Evolutionary conservation across 2,113 vertebrate genomes (phyloP).

Genomic region (human (Homo sapiens)): DNA sequence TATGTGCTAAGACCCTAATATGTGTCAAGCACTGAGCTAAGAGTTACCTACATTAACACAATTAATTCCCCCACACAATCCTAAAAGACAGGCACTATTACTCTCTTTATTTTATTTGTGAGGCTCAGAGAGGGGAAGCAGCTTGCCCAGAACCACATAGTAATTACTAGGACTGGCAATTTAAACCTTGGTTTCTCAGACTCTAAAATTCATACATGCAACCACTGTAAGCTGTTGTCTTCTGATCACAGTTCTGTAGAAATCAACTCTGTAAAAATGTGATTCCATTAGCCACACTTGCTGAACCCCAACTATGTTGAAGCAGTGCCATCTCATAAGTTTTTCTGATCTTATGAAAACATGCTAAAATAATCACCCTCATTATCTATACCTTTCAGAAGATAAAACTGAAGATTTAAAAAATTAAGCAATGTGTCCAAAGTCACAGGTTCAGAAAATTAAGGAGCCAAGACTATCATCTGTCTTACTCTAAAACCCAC

Average conservation of each 20-base stretch:
- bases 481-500: not conserved
- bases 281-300: not conserved
- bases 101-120: not conserved
- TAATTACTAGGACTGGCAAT: not conserved
- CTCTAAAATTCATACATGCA: not conserved
- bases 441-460: not conserved
- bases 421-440: not conserved
- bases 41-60: not conserved
- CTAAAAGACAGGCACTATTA: not conserved
- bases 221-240: not conserved
- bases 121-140: not conserved
- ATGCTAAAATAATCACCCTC: not conserved
- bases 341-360: slow-evolving; percentile 21
- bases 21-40: not conserved
- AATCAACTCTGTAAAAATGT: not conserved
- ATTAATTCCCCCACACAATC: not conserved
- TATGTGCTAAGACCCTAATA: not conserved
- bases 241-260: not conserved
- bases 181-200: not conserved
- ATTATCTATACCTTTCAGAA: not conserved
- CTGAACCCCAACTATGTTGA: not conserved
- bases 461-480: not conserved
- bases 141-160: not conserved
- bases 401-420: not conserved
- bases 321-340: not conserved